phyloP scores from a whole-genome alignment of 2,797 vertebrate genomes.

The Coilia nasus region DNA sequence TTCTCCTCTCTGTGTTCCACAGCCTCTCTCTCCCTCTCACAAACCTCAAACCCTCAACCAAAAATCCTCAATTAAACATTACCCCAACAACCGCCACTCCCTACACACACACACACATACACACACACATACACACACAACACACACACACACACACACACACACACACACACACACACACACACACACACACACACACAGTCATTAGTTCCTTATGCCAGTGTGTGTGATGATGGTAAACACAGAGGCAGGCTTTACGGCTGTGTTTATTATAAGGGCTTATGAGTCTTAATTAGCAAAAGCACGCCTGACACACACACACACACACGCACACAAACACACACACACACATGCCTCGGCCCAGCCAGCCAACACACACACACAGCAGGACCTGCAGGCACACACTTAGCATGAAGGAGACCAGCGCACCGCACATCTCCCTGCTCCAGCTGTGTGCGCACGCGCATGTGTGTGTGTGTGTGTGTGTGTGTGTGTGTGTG shows the following conservation, averaged over 20 bases:
- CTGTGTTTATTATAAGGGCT: constrained; percentile 23
- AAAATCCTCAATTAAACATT: constrained; percentile 13
- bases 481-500: background rate
- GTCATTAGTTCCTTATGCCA: background rate
- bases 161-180: constrained; percentile 14
- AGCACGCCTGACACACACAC: background rate
- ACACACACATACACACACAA: background rate
- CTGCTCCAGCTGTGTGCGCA: background rate
- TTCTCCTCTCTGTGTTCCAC: background rate
- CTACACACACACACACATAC: background rate
- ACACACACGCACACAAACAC: background rate
- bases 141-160: constrained; percentile 20
- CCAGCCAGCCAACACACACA: no score
- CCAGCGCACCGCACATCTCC: background rate
- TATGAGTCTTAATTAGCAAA: constrained; percentile 24
- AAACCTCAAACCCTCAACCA: constrained; percentile 11
- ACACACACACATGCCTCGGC: background rate
- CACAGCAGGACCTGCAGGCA: background rate
- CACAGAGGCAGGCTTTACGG: constrained; percentile 12
- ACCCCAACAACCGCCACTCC: constrained; percentile 1
- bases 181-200: background rate
- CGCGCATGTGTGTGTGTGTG: background rate
- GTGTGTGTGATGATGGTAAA: constrained; percentile 24
- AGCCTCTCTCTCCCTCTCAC: background rate
- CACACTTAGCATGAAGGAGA: background rate